Base-by-base conservation (phyloP, 2,113 vertebrate species). In the Mesitornis unicolor region DNA sequence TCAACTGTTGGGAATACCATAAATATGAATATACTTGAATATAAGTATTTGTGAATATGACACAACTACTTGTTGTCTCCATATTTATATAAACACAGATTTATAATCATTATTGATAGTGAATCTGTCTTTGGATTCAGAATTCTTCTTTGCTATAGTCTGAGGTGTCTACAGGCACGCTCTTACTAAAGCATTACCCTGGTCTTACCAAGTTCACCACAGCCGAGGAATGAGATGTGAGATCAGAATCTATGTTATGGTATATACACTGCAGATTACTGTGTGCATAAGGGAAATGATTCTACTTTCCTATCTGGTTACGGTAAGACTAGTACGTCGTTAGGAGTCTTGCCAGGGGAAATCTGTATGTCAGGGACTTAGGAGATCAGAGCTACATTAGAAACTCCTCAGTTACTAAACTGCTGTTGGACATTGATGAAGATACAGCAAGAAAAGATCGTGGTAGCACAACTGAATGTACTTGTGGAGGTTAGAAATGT, bases 261-360 rank as follows among this genome's bases (percentile, higher is more conserved):
- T 40, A 16, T 11, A 68, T 25, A 16, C n/a, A n/a, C 22, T 69
- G 48, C 19, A 45, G 12, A 2, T 57, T 65, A 10, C 26, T 75
- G 42, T 15, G 26, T 57, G 75, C 6, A 5, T 35, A 60, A 82
- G 24, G 83, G 50, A 93, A 93, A 90, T 89, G 6, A 29, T 21
- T 45, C 38, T 15, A 7, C 16, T 51, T 92, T 96, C 59, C 45
- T 94, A 2, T 84, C 67, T 67, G 45, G 38, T 94, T 95, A 60
- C 1, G 0, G 90, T 78, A 93, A 93, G 22, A 9, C 28, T 60
- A 18, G 38, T 45, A 77, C 1, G 2, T 84, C 56, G 56, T n/a
- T 24, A 59, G 61, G 79, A 87, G 7, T 40, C 86, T 65, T 96
- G 82, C 88, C 95, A 93, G 88, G 71, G 93, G 76, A 96, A 96